phyloP scores from a whole-genome alignment of 2,888 invertebrate species.

The Smittia aterrima region DNA sequence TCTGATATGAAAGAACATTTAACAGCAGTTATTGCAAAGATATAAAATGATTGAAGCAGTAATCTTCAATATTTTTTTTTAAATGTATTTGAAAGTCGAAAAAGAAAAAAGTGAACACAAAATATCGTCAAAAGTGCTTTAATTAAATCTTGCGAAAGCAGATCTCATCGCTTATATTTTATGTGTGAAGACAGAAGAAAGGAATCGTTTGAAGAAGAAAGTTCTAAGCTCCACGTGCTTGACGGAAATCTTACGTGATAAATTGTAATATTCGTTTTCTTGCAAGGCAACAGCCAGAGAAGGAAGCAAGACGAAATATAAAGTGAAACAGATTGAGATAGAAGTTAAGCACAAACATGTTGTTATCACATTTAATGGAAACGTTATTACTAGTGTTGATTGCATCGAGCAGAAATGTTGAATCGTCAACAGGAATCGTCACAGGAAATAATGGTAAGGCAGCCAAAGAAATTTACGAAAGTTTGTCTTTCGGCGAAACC shows the following conservation, averaged over 20 bases:
- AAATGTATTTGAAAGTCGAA: neutral
- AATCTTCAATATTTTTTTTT: slow-evolving; percentile 29
- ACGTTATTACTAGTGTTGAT: slow-evolving; percentile 33
- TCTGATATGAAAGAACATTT: neutral
- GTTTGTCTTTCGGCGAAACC: neutral
- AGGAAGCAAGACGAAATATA: neutral
- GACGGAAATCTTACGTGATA: slow-evolving; percentile 33
- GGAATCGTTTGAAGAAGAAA: slow-evolving; percentile 2
- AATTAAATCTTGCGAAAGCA: slow-evolving; percentile 1
- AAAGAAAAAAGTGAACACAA: neutral
- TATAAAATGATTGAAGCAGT: slow-evolving; percentile 18
- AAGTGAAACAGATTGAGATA: slow-evolving; percentile 37
- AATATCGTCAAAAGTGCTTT: slow-evolving; percentile 31
- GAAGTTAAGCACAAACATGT: slow-evolving; percentile 35
- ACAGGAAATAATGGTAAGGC: slow-evolving; percentile 36
- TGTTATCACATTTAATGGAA: slow-evolving; percentile 35
- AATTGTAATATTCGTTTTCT: slow-evolving; percentile 29
- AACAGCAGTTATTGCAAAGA: neutral
- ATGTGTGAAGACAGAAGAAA: neutral
- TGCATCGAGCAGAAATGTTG: slow-evolving; percentile 21
- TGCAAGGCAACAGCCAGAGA: neutral
- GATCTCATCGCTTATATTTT: neutral
- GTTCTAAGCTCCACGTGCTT: slow-evolving; percentile 27
- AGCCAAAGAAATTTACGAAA: neutral
- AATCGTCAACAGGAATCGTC: slow-evolving; percentile 16